phyloP scores from a whole-genome alignment of 1,140 invertebrate species.

The Nasonia giraulti region DNA sequence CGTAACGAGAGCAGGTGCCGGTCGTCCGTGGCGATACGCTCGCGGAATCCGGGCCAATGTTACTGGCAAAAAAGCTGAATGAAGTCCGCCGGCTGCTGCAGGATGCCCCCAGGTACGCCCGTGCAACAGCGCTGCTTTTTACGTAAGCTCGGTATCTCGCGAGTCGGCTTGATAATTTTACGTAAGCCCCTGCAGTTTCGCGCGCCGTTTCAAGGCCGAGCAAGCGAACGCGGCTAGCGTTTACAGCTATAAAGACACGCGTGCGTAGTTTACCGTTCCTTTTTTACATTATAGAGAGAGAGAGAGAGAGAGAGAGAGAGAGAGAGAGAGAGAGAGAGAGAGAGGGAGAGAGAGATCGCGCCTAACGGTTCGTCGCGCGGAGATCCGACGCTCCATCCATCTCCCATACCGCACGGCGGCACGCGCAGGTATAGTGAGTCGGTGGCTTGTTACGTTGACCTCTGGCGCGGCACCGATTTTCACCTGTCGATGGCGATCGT shows the following conservation, averaged over 20 bases:
- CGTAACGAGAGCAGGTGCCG: neutral
- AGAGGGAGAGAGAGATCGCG: constrained; percentile 30
- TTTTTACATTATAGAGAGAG: constrained; percentile 44
- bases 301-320: too few species aligned
- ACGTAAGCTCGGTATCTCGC: too few species aligned
- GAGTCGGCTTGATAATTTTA: neutral
- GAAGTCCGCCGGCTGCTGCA: neutral
- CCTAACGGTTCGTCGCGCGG: constrained; percentile 38
- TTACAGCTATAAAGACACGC: constrained; percentile 31
- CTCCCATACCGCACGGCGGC: neutral
- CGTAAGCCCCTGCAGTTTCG: neutral
- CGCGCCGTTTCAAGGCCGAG: constrained; percentile 32
- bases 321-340: neutral
- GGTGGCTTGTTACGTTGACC: constrained; percentile 34
- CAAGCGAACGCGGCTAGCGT: neutral
- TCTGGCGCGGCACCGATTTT: neutral
- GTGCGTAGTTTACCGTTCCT: constrained; percentile 45
- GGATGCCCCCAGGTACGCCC: neutral
- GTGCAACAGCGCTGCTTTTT: too few species aligned
- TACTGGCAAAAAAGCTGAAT: constrained; percentile 18
- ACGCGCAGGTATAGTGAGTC: neutral
- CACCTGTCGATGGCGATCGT: neutral
- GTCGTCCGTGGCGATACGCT: neutral
- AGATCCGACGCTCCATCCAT: constrained; percentile 5
- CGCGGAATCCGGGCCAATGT: constrained; percentile 41